Conservation (phyloP, 1,140 invertebrate species). For the Megalopta genalis region DNA sequence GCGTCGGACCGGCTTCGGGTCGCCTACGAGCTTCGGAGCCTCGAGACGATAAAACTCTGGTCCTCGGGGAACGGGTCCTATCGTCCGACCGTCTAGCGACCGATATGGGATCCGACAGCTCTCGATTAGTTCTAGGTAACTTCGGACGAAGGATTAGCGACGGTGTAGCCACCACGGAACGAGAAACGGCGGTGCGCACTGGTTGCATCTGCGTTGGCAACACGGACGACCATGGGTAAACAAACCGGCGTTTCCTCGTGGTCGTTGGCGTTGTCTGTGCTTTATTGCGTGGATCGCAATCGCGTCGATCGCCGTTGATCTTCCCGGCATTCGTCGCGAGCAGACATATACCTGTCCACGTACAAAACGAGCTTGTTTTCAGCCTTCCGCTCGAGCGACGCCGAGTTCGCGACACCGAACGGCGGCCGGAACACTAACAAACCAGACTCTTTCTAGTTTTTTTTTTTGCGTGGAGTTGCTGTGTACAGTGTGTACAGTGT, state of each 20-base stretch:
- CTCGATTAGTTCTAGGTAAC: not conserved
- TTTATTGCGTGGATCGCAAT: constrained; percentile 22
- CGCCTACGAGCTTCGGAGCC: not conserved
- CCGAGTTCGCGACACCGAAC: not conserved
- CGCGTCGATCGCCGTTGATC: not conserved
- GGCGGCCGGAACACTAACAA: not conserved
- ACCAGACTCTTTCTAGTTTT: too few relatives aligned
- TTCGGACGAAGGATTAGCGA: not conserved
- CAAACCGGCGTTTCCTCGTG: not conserved
- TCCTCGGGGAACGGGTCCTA: too few relatives aligned
- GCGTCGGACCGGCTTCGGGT: not conserved
- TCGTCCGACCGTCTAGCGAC: not conserved
- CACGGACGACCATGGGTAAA: not conserved
- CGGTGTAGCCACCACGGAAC: too few relatives aligned
- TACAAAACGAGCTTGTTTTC: constrained; percentile 35
- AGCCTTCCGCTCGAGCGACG: constrained; percentile 8
- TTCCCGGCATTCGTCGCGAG: not conserved
- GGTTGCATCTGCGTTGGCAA: constrained; percentile 5
- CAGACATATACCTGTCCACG: constrained; percentile 19
- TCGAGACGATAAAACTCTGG: not conserved
- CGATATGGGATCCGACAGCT: constrained; percentile 5
- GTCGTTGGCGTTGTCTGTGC: constrained; percentile 31
- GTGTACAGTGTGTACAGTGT: too few relatives aligned
- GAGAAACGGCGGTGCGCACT: not conserved
- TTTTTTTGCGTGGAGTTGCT: too few relatives aligned